Percentiles rank a stretch among this genome's conserved stretches.
These are phyloP conservation scores for Anticlea derivata DNA, from an alignment of 2,888 invertebrate species.

Conservation along the genomic window DNA sequence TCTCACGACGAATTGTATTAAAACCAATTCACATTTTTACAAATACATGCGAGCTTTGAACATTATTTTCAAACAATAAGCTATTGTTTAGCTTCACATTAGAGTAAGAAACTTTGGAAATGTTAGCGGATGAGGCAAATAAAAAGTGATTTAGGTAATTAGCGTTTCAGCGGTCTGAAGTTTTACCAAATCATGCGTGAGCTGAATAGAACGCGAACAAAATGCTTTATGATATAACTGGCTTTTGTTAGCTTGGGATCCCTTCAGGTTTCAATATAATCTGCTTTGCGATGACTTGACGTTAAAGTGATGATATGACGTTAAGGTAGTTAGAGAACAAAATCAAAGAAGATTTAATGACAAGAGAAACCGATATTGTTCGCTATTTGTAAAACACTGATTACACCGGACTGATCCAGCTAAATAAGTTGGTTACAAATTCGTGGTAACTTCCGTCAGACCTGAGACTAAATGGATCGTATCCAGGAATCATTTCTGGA, in stretches of 20 bases:
- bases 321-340: no score
- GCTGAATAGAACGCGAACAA: slow-evolving; percentile 41
- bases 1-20: no score
- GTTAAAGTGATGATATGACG: no score
- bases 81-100: slow-evolving; percentile 37
- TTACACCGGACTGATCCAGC: no score
- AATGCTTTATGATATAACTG: slow-evolving; percentile 30
- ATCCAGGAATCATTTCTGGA: no score
- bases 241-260: slow-evolving; percentile 22
- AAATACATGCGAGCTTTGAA: neutral
- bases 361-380: no score
- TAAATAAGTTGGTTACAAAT: no score
- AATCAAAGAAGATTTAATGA: no score
- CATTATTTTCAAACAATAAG: slow-evolving; percentile 7
- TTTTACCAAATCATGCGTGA: slow-evolving; percentile 48
- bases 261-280: slow-evolving; percentile 10
- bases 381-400: no score
- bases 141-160: slow-evolving; percentile 62
- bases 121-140: slow-evolving; percentile 48
- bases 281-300: slow-evolving; percentile 6
- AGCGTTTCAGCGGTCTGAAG: slow-evolving; percentile 53
- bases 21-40: no score
- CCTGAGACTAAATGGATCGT: no score
- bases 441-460: no score
- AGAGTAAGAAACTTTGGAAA: slow-evolving; percentile 44